A percentile compares a stretch with the other conserved stretches of the same genome.
Conservation (phyloP, 2,888 invertebrate genomes). For the Perizoma flavofasciatum region DNA sequence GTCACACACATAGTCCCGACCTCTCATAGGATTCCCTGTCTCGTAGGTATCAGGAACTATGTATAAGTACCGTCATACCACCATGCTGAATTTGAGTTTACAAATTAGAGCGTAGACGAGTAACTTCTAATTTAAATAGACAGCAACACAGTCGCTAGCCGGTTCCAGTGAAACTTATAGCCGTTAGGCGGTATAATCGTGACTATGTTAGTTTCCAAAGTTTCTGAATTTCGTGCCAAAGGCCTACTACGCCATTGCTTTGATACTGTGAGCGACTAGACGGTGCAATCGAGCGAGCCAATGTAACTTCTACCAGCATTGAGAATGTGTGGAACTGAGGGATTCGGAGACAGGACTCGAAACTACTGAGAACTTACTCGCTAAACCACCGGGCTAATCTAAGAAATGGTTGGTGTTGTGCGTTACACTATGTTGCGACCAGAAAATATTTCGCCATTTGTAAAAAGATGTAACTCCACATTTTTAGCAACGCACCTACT, state of each 20-base stretch:
- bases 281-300: constrained; percentile 31
- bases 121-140: constrained; percentile 24
- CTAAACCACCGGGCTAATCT: background rate
- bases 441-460: no score
- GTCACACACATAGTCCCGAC: no score
- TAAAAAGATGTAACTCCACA: no score
- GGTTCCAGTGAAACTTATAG: constrained; percentile 33
- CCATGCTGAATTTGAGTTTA: constrained; percentile 2
- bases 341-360: constrained; percentile 1
- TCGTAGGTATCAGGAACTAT: no score
- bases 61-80: no score
- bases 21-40: no score
- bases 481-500: no score
- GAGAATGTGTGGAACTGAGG: constrained; percentile 14
- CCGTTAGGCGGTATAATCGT: constrained; percentile 36
- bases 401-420: background rate
- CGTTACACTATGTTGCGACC: no score
- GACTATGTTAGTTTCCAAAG: constrained; percentile 35
- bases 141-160: constrained; percentile 29
- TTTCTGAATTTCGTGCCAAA: constrained; percentile 39
- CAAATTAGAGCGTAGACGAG: constrained; percentile 9
- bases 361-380: background rate
- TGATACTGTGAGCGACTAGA: constrained; percentile 26
- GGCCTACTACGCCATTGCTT: constrained; percentile 33
- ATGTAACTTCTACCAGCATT: constrained; percentile 18